Conservation (phyloP, 2,888 invertebrate genomes). For the Amphimallon solstitiale region DNA sequence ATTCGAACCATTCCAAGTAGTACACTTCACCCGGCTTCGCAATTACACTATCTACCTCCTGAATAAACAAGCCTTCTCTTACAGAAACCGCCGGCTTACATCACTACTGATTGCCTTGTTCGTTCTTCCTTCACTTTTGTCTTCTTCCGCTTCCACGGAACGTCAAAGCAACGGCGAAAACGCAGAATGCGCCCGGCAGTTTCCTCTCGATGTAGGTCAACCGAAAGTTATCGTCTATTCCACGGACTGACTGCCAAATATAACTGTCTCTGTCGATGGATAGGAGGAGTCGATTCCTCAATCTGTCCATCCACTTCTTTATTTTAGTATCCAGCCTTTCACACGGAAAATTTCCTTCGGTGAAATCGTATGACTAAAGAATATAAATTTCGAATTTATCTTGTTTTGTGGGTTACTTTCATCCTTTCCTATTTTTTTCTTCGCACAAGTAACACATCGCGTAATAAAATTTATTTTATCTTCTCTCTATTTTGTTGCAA, state of each 20-base stretch:
- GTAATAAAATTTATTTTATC: no score
- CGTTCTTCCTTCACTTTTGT: neutral
- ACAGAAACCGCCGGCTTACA: no score
- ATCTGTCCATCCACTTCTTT: neutral
- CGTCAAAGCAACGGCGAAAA: no score
- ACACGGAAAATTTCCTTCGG: no score
- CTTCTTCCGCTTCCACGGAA: neutral
- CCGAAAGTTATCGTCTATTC: constrained; percentile 27
- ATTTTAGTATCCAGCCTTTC: neutral
- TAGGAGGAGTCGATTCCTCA: constrained; percentile 5
- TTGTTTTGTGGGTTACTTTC: constrained; percentile 1
- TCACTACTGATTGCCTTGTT: neutral
- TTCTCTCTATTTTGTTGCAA: no score
- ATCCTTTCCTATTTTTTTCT: no score
- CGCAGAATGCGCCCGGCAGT: neutral
- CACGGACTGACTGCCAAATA: neutral
- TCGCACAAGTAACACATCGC: no score
- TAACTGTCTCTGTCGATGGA: constrained; percentile 11
- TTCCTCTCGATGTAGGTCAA: constrained; percentile 18
- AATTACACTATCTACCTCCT: no score
- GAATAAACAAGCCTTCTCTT: no score
- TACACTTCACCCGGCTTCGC: no score
- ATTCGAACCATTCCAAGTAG: no score
- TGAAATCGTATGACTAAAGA: neutral
- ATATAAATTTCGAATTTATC: constrained; percentile 14